Evolutionary conservation across 2,888 invertebrate genomes (phyloP), one percentile per base, ranked within the genome.

Genomic region (Mimachlamys varia): DNA sequence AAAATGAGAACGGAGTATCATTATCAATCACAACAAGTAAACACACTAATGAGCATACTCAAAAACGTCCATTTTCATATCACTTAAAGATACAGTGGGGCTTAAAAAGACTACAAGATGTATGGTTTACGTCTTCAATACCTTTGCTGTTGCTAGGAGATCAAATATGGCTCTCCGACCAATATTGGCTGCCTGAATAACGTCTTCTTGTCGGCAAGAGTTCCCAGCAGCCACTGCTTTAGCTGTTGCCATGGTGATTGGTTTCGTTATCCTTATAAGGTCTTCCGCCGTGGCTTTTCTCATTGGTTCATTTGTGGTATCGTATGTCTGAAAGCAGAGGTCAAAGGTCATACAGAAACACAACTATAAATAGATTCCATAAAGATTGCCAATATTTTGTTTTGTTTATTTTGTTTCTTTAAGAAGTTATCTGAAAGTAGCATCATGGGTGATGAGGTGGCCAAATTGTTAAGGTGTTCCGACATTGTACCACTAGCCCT

Each of bases 141-240:
- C 98, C 97, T 99, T 98, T 97, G 98, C 98, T 13, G 98, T 98
- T 0, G 98, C 97, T 90, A 99, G 97, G 97, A 99, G 98, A 96
- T 99, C 99, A 27, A 98, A 98, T 90, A 99, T 99, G 1, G 99
- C 98, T 97, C 99, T 98, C 92, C 99, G 97, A 0, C 99, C 99
- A 97, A 99, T 99, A 99, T 96, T 96, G 89, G 99, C 99, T 0
- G 99, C 99, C 2, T 98, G 98, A 27, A 99, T 99, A 93, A 99
- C 98, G 96, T 99, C 99, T 95, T 99, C 98, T 97, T 99, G 99
- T 95, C 98, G 98, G 96, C 98, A 98, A 94, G 98, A 98, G 95
- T 98, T 98, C 55, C 99, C 99, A 50, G 99, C 99, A 0, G 99
- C 98, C 0, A 99, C 99, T 0, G 99, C 99, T 95, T 98, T 98